Evolutionary conservation across 1,140 invertebrate genomes (phyloP).

Genomic region (Megalonaias nervosa): DNA sequence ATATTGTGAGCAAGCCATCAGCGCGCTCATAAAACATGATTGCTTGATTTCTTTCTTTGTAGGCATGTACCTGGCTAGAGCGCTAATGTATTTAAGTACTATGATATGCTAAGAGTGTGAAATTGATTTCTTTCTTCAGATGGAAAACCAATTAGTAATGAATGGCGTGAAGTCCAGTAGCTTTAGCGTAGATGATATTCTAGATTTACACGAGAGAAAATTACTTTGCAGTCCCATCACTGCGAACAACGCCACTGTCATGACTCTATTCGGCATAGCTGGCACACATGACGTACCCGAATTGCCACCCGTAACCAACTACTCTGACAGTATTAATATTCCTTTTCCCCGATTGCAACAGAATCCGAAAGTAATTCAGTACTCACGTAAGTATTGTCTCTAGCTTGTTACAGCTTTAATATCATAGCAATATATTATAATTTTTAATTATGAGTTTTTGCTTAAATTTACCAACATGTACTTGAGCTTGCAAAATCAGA

Average conservation of each 20-base stretch:
- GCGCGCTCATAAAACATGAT: too few species aligned
- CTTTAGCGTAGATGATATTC: conserved; percentile 66
- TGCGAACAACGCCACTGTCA: conserved; percentile 30
- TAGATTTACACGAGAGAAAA: conserved; percentile 58
- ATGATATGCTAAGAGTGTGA: too few species aligned
- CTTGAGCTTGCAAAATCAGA: neutral
- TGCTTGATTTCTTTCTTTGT: too few species aligned
- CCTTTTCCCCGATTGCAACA: conserved; percentile 65
- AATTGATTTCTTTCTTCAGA: conserved; percentile 28
- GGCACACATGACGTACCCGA: conserved; percentile 39
- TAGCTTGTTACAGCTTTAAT: too few species aligned
- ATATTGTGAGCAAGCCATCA: too few species aligned
- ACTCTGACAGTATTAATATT: conserved; percentile 58
- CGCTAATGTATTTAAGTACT: too few species aligned
- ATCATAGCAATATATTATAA: neutral
- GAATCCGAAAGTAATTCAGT: conserved; percentile 49
- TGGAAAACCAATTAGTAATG: conserved; percentile 61
- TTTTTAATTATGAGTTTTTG: conserved; percentile 5
- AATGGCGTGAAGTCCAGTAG: conserved; percentile 45
- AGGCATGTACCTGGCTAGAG: too few species aligned
- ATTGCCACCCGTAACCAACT: conserved; percentile 32
- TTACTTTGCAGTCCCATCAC: conserved; percentile 42
- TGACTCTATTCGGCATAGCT: conserved; percentile 37
- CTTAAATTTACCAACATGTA: neutral
- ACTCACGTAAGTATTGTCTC: conserved; percentile 47